Conservation (phyloP, 2,888 invertebrate species). For the Dioctria rufipes region DNA sequence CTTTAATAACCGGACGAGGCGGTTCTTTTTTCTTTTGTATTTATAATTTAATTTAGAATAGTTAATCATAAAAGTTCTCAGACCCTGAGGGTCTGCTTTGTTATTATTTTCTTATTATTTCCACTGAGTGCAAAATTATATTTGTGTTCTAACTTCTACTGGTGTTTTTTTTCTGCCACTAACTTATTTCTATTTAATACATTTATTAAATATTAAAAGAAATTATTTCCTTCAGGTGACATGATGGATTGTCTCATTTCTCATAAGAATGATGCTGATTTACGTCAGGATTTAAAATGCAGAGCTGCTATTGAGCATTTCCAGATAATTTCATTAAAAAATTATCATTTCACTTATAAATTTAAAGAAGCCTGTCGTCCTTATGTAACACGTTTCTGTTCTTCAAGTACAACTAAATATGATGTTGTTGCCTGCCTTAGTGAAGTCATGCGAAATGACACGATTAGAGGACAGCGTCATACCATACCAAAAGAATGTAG, state of each 20-base stretch:
- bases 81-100: no score
- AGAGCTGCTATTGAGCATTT: constrained; percentile 96
- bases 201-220: constrained; percentile 7
- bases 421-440: constrained; percentile 80
- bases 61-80: no score
- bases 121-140: no score
- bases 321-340: constrained; percentile 93
- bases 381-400: constrained; percentile 81
- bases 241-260: constrained; percentile 95
- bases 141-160: no score
- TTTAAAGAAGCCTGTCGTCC: constrained; percentile 95
- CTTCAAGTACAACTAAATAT: constrained; percentile 81
- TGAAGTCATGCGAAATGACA: constrained; percentile 91
- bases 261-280: constrained; percentile 89
- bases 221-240: constrained; percentile 73
- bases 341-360: constrained; percentile 93
- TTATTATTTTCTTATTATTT: no score
- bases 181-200: background rate
- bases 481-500: constrained; percentile 90
- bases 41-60: no score
- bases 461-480: constrained; percentile 82
- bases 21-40: no score
- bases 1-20: no score
- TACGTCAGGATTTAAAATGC: constrained; percentile 86
- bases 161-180: no score